Percentiles rank a stretch among this genome's conserved stretches.
Evolutionary conservation across 1,140 invertebrate species (phyloP).

Genomic region (Conus ventricosus): DNA sequence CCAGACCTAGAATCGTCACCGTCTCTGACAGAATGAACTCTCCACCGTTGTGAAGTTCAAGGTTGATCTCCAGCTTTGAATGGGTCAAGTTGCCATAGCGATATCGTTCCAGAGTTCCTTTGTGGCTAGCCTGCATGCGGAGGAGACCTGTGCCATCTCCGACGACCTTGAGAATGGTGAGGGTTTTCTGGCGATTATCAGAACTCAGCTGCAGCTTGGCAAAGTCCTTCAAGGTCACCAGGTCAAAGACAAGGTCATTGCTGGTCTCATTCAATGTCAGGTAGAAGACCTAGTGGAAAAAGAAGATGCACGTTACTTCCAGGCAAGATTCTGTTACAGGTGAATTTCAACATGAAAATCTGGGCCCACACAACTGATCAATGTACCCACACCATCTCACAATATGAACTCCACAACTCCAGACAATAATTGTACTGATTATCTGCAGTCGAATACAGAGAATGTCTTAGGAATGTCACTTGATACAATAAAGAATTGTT

Average conservation of each 20-base stretch:
- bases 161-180: constrained; percentile 61
- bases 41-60: constrained; percentile 63
- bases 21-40: constrained; percentile 64
- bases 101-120: constrained; percentile 56
- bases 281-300: constrained; percentile 47
- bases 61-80: constrained; percentile 62
- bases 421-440: too few relatives aligned
- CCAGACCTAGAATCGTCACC: constrained; percentile 59
- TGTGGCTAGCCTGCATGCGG: constrained; percentile 56
- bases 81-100: constrained; percentile 48
- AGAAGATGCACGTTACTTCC: background rate
- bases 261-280: constrained; percentile 53
- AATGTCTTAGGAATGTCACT: too few relatives aligned
- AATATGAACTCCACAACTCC: too few relatives aligned
- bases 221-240: constrained; percentile 58
- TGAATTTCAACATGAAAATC: too few relatives aligned
- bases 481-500: too few relatives aligned
- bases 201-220: constrained; percentile 59
- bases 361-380: too few relatives aligned
- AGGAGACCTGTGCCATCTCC: constrained; percentile 63
- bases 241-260: constrained; percentile 54
- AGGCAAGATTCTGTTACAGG: too few relatives aligned
- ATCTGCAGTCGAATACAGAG: too few relatives aligned
- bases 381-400: too few relatives aligned
- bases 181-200: constrained; percentile 52